phyloP scores from a whole-genome alignment of 2,888 invertebrate genomes.

The Plagodis dolabraria region DNA sequence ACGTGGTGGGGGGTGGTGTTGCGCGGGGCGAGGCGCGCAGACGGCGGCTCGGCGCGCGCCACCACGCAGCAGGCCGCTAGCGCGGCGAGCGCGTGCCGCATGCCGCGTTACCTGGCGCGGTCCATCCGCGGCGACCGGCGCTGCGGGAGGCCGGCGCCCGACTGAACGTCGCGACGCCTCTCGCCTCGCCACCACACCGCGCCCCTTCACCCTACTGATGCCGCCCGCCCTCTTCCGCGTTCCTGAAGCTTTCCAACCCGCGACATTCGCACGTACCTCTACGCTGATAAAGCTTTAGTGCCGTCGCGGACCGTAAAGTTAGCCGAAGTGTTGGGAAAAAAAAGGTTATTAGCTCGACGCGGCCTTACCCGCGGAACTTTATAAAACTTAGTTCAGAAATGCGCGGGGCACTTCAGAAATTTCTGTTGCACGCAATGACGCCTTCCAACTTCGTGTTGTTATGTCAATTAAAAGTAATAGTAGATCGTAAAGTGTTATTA shows the following conservation, averaged over 20 bases:
- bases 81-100: conserved; percentile 81
- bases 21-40: conserved; percentile 66
- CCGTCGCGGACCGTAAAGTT: conserved; percentile 64
- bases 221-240: conserved; percentile 28
- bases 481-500: conserved; percentile 24
- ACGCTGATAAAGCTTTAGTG: conserved; percentile 70
- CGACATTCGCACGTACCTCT: conserved; percentile 42
- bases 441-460: conserved; percentile 21
- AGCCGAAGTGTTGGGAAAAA: conserved; percentile 52
- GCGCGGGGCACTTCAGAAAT: conserved; percentile 23
- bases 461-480: conserved; percentile 20
- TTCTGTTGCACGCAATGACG: conserved; percentile 28
- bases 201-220: conserved; percentile 2
- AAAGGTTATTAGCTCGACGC: conserved; percentile 60
- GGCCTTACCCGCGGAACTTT: conserved; percentile 51
- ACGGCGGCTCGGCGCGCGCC: conserved; percentile 72
- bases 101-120: conserved; percentile 73
- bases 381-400: conserved; percentile 55
- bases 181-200: conserved; percentile 42
- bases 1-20: conserved; percentile 69
- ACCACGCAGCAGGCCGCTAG: conserved; percentile 78
- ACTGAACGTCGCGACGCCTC: conserved; percentile 70
- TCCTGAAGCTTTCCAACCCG: conserved; percentile 45
- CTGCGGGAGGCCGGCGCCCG: conserved; percentile 80
- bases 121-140: conserved; percentile 74